A percentile compares a stretch with the other conserved stretches of the same genome.
phyloP scores from a whole-genome alignment of 2,888 invertebrate species.

The Junonia oenone region DNA sequence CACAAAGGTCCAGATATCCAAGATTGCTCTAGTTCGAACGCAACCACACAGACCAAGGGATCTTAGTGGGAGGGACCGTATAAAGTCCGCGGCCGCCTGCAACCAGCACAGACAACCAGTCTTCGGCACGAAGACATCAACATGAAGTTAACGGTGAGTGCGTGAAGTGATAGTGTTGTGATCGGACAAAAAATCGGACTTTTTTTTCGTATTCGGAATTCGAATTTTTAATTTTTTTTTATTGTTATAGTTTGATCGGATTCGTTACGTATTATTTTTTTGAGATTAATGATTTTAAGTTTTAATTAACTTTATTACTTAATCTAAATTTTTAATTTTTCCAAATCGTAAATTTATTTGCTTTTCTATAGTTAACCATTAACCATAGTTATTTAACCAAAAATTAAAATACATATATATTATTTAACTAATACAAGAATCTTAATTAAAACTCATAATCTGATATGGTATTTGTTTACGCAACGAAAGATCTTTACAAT shows the following conservation, averaged over 20 bases:
- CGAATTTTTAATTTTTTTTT: neutral
- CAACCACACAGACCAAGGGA: constrained; percentile 31
- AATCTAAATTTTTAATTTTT: no score
- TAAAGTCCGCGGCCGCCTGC: constrained; percentile 48
- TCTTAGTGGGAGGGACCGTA: constrained; percentile 71
- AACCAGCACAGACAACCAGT: constrained; percentile 65
- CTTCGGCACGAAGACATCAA: constrained; percentile 75
- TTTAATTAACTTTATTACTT: no score
- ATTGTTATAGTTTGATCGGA: neutral
- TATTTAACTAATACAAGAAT: neutral
- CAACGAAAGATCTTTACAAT: neutral
- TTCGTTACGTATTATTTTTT: neutral
- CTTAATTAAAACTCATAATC: neutral
- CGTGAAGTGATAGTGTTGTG: constrained; percentile 36
- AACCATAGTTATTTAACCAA: no score
- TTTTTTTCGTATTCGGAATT: constrained; percentile 3
- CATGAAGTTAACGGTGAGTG: constrained; percentile 77
- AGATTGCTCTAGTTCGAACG: constrained; percentile 30
- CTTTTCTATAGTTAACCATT: no score
- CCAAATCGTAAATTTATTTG: no score
- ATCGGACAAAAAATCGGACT: neutral
- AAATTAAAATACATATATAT: no score
- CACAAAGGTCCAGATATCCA: constrained; percentile 16
- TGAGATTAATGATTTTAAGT: neutral
- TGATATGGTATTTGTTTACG: neutral